phyloP scores from a whole-genome alignment of 2,888 invertebrate genomes.

The Vanessa cardui region DNA sequence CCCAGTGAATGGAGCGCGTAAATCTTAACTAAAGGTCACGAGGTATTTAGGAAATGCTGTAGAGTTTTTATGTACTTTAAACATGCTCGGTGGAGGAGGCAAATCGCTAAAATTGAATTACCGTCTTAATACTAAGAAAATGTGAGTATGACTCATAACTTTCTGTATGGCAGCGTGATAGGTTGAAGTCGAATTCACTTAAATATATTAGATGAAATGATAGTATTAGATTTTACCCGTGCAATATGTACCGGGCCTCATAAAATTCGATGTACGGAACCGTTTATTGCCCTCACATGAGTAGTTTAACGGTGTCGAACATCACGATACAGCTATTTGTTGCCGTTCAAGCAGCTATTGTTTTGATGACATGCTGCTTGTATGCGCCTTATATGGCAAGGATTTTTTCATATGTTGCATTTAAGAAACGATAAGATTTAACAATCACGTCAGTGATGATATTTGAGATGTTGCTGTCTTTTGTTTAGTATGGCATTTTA shows the following conservation, averaged over 20 bases:
- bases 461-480: conserved; percentile 28
- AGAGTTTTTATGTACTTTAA: too few relatives aligned
- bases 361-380: conserved; percentile 21
- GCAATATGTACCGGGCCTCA: conserved; percentile 12
- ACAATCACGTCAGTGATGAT: conserved; percentile 8
- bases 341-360: conserved; percentile 38
- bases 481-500: too few relatives aligned
- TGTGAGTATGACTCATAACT: too few relatives aligned
- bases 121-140: too few relatives aligned
- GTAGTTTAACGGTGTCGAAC: conserved; percentile 55
- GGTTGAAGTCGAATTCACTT: too few relatives aligned
- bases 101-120: too few relatives aligned
- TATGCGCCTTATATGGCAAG: not conserved
- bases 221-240: not conserved
- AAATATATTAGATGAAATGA: too few relatives aligned
- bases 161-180: too few relatives aligned
- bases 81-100: too few relatives aligned
- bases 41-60: too few relatives aligned
- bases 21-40: too few relatives aligned
- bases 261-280: conserved; percentile 47
- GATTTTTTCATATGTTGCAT: not conserved
- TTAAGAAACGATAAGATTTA: not conserved
- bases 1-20: too few relatives aligned
- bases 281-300: conserved; percentile 50
- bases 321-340: conserved; percentile 54